Evolutionary conservation across 2,797 vertebrate species (phyloP), one percentile per base, ranked within the genome.

Genomic region (Discoglossus pictus): DNA sequence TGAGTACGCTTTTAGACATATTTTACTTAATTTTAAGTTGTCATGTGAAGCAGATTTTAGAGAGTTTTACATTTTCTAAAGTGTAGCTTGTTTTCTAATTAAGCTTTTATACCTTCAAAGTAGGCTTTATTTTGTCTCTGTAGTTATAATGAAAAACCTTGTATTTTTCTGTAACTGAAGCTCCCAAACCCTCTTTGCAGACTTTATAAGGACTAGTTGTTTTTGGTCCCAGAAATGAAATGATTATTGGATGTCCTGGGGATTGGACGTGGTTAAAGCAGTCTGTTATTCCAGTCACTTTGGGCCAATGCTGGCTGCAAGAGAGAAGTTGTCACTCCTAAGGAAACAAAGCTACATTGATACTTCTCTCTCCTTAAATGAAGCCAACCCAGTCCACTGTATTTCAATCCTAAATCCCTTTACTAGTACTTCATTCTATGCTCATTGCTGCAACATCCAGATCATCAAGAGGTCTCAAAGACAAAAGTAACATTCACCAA

Each of bases 341-440:
- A 42, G 18, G 56, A 68, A 70, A 70, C 67, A 70, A 62, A 70
- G 67, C 50, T 56, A 52, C 59, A 56, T 70, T 70, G 55, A 56
- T 70, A 15, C 21, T n/a, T 34, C 35, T 12, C 27, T 31, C 25
- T 43, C 48, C 52, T 35, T 25, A 20, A 27, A 34, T 21, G 8
- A 25, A 54, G 52, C 25, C 50, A 56, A 18, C 50, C 35, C 42
- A 16, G 43, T 48, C 44, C 56, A n/a, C 40, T 17, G 51, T 17
- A 42, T 35, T 39, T 40, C 24, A 31, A 36, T 39, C 18, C 15
- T 40, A 23, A 47, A 34, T 59, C 59, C 36, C 59, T 34, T 40
- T 17, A 15, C 44, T 51, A 21, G 44, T 27, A 55, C 50, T 39
- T 70, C 43, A 70, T 50, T 62, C 59, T 55, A 20, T 20, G 46